A percentile compares a stretch with the other conserved stretches of the same genome.
Evolutionary conservation across 2,888 invertebrate genomes (phyloP).

Genomic region (Schizaphis graminum): DNA sequence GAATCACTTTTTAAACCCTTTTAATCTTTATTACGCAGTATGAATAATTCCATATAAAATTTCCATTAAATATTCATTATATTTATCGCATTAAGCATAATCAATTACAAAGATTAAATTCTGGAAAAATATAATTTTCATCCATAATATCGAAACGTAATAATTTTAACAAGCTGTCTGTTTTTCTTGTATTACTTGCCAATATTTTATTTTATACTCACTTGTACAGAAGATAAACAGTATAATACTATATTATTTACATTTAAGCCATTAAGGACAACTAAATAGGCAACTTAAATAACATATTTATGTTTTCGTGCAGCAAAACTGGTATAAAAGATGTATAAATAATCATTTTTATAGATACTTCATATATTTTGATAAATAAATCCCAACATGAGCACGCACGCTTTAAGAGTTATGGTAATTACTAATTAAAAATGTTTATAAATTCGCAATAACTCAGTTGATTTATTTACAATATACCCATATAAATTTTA

Average conservation of each 20-base stretch:
- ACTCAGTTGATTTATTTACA: neutral
- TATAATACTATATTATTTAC: neutral
- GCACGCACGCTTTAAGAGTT: neutral
- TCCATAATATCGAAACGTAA: neutral
- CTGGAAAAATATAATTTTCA: neutral
- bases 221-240: neutral
- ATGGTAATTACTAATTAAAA: constrained; percentile 9
- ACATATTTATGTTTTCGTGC: neutral
- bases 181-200: neutral
- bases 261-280: neutral
- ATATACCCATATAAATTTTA: neutral
- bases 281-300: constrained; percentile 47
- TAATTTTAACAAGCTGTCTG: neutral
- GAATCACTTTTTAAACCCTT: neutral
- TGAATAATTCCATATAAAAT: neutral
- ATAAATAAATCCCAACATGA: constrained; percentile 9
- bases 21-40: neutral
- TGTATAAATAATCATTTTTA: constrained; percentile 27
- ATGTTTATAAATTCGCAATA: neutral
- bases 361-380: neutral
- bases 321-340: neutral
- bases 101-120: neutral
- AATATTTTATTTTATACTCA: neutral
- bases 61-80: neutral
- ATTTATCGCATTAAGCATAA: neutral